phyloP scores from a whole-genome alignment of 1,140 invertebrate genomes.

The Drosophila takahashii region DNA sequence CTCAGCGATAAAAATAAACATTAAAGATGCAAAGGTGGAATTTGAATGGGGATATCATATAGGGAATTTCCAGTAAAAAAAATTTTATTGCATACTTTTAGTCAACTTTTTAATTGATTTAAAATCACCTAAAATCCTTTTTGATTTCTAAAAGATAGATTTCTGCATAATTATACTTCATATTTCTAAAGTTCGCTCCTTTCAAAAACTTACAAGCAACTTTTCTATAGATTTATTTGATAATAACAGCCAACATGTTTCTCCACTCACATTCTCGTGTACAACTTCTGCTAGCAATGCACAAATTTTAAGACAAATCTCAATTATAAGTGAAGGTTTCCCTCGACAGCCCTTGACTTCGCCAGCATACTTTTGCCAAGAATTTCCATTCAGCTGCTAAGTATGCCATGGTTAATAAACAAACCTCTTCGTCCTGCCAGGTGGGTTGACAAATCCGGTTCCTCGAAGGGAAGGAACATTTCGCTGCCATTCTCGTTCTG shows the following conservation, averaged over 20 bases:
- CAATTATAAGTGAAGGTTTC: conserved; percentile 5
- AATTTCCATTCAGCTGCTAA: conserved; percentile 25
- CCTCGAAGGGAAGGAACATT: conserved; percentile 3
- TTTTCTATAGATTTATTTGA: background rate
- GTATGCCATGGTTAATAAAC: conserved; percentile 40
- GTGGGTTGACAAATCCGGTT: conserved; percentile 26
- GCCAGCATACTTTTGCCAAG: background rate
- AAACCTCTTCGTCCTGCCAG: conserved; percentile 10
- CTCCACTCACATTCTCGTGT: background rate
- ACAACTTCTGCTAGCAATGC: background rate
- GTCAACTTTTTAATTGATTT: background rate
- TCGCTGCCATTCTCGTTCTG: conserved; percentile 31
- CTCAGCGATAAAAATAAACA: conserved; percentile 12
- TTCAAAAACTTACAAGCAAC: background rate
- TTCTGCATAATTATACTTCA: no score
- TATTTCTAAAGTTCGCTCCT: background rate
- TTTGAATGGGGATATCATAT: background rate
- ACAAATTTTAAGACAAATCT: conserved; percentile 4
- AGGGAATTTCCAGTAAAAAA: no score
- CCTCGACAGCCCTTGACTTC: conserved; percentile 11
- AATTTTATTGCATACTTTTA: background rate
- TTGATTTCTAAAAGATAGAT: no score
- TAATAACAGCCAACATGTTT: background rate
- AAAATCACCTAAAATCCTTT: background rate
- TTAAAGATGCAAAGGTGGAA: background rate